Evolutionary conservation across 2,113 vertebrate genomes (phyloP).

Genomic region (Heteronetta atricapilla): DNA sequence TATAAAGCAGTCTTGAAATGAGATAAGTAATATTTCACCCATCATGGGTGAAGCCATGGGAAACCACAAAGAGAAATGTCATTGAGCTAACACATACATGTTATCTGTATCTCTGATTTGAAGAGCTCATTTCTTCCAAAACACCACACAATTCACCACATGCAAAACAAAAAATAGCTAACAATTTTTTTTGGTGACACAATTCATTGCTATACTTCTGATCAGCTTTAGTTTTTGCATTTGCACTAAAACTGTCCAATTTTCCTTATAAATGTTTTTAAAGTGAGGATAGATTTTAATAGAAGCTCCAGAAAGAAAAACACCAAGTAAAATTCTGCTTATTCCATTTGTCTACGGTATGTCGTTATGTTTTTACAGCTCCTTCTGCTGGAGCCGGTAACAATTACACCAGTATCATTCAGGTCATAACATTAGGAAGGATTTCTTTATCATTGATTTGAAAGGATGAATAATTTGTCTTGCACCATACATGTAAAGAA

Average conservation of each 20-base stretch:
- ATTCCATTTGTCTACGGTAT: background rate
- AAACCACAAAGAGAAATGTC: background rate
- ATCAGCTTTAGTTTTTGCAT: background rate
- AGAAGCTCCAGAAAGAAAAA: background rate
- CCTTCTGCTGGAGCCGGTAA: background rate
- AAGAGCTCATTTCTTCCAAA: background rate
- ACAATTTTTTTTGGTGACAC: background rate
- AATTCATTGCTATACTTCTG: background rate
- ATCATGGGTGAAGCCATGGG: too few relatives aligned
- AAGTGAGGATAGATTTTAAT: background rate
- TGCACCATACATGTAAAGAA: background rate
- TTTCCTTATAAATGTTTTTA: background rate
- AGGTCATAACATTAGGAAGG: background rate
- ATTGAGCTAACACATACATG: accelerated
- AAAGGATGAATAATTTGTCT: background rate
- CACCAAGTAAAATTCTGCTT: background rate
- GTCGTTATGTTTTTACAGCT: background rate
- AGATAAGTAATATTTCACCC: background rate
- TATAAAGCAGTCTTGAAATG: too few relatives aligned
- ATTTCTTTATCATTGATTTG: background rate
- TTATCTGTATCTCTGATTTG: background rate
- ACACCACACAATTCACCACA: background rate
- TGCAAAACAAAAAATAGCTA: background rate
- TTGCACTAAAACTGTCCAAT: background rate
- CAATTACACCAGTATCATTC: background rate